These are phyloP conservation scores for Epinephelus awoara DNA, from an alignment of 2,797 vertebrate species.

Conservation along the genomic window DNA sequence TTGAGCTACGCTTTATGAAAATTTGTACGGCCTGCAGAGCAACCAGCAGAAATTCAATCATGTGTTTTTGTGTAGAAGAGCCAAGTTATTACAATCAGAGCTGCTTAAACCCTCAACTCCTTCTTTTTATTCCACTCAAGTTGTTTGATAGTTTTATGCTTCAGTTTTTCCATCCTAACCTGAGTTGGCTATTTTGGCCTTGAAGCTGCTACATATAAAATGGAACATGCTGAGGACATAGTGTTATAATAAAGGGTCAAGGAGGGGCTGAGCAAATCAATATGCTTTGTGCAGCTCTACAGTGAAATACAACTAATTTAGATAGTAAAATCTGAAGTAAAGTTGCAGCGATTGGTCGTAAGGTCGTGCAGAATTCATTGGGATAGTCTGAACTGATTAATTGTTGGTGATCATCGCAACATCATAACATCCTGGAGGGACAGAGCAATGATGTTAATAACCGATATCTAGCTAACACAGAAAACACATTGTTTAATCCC, in stretches of 20 bases:
- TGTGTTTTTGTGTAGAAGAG: conserved; percentile 67
- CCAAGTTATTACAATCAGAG: conserved; percentile 74
- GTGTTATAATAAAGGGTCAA: background rate
- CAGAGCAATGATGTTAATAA: background rate
- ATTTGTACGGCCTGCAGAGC: conserved; percentile 58
- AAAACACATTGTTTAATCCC: conserved; percentile 10
- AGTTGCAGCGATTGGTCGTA: too few relatives aligned
- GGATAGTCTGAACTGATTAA: too few relatives aligned
- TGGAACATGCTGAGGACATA: conserved; percentile 20
- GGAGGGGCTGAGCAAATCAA: too few relatives aligned
- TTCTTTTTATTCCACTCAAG: conserved; percentile 36
- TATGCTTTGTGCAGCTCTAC: too few relatives aligned
- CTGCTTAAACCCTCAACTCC: conserved; percentile 49
- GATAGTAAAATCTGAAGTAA: too few relatives aligned
- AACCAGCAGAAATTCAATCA: conserved; percentile 76
- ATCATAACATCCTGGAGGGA: too few relatives aligned
- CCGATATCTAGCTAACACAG: conserved; percentile 4
- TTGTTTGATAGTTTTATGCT: conserved; percentile 47
- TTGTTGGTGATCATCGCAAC: too few relatives aligned
- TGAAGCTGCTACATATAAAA: conserved; percentile 31
- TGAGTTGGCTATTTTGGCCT: conserved; percentile 7
- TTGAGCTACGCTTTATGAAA: conserved; percentile 61
- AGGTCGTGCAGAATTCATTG: too few relatives aligned
- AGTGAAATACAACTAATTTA: too few relatives aligned
- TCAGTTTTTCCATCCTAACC: conserved; percentile 31